Conservation (phyloP, 2,113 vertebrate species). For the Epinephelus lanceolatus region DNA sequence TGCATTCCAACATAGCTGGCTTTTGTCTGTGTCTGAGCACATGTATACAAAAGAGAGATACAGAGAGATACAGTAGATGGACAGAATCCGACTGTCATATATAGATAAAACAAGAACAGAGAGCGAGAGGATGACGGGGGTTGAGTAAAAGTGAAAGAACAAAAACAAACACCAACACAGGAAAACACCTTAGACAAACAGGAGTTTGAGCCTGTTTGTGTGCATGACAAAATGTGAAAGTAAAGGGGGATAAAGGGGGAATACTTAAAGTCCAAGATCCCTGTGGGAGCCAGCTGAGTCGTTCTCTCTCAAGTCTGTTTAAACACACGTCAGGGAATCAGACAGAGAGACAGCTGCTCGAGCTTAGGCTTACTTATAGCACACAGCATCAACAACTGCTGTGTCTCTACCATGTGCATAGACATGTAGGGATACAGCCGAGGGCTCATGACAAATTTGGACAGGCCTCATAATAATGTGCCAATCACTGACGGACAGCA, state of each 20-base stretch:
- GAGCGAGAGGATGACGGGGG: neutral
- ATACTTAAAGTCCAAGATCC: conserved; percentile 40
- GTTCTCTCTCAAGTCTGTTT: conserved; percentile 54
- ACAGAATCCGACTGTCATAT: neutral
- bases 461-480: conserved; percentile 8
- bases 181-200: neutral
- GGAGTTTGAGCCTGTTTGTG: neutral
- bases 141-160: conserved; percentile 50
- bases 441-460: conserved; percentile 1
- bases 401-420: neutral
- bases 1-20: conserved; percentile 62
- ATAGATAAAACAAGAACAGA: neutral
- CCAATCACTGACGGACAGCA: conserved; percentile 1
- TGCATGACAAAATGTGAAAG: conserved; percentile 15
- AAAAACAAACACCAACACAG: conserved; percentile 1
- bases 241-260: conserved; percentile 6
- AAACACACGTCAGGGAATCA: conserved; percentile 36
- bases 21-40: conserved; percentile 59
- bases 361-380: conserved; percentile 54
- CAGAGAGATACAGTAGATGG: neutral
- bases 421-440: conserved; percentile 13
- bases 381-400: conserved; percentile 55
- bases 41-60: conserved; percentile 38
- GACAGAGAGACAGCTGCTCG: conserved; percentile 63
- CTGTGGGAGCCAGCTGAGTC: conserved; percentile 30